Evolutionary conservation across 2,113 vertebrate species (phyloP).

Genomic region (Laterallus jamaicensis): DNA sequence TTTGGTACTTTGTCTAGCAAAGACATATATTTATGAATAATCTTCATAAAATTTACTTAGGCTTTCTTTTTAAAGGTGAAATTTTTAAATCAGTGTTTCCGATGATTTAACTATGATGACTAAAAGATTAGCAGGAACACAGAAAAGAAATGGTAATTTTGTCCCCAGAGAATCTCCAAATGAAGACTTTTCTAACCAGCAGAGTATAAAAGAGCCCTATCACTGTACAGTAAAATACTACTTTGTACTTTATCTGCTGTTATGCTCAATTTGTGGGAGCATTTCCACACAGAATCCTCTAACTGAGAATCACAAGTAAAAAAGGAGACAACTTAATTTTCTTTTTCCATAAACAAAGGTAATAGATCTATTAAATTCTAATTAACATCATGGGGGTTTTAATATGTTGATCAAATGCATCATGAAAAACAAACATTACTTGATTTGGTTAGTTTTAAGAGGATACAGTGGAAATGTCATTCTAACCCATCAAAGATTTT

Average conservation of each 20-base stretch:
- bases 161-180: not conserved
- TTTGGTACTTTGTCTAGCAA: not conserved
- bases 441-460: not conserved
- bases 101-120: not conserved
- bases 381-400: not conserved
- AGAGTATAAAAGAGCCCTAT: not conserved
- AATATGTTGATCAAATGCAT: not conserved
- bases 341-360: not conserved
- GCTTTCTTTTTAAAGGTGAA: not conserved
- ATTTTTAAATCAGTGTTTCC: not conserved
- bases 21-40: not conserved
- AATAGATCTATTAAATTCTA: not conserved
- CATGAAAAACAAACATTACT: not conserved
- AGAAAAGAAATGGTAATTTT: not conserved
- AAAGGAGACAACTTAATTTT: not conserved
- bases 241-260: not conserved
- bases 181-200: not conserved
- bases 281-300: constrained; percentile 2
- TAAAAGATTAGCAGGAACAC: not conserved
- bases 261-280: not conserved
- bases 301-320: not conserved
- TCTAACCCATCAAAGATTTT: not conserved
- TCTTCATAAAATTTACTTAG: not conserved
- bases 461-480: not conserved
- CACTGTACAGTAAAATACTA: not conserved